Percentiles rank a stretch among this genome's conserved stretches.
These are phyloP conservation scores for Camponotus vicinus DNA, from an alignment of 1,140 invertebrate species.

Conservation along the genomic window DNA sequence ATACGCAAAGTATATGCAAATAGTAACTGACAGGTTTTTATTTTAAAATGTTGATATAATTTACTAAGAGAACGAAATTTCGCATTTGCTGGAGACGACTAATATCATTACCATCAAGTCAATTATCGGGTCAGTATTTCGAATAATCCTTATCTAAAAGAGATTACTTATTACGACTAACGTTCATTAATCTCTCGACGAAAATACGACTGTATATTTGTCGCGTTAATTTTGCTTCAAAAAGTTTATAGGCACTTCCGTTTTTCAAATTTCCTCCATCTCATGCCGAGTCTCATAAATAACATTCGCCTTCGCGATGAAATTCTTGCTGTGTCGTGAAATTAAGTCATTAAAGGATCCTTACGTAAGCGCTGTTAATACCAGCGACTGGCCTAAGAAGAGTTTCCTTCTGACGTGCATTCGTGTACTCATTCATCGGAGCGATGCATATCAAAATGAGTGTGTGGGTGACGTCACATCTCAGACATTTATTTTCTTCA, in stretches of 20 bases:
- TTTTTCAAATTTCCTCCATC: constrained; percentile 3
- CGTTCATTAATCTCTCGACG: not conserved
- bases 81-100: not conserved
- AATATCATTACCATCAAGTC: not conserved
- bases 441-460: not conserved
- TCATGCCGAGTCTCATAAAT: constrained; percentile 34
- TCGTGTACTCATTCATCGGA: constrained; percentile 21
- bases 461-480: constrained; percentile 37
- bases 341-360: constrained; percentile 16
- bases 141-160: not conserved
- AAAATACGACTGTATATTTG: not conserved
- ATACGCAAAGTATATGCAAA: not conserved
- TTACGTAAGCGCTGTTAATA: not conserved
- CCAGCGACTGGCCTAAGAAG: not conserved
- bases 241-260: not conserved
- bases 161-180: not conserved
- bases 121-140: not conserved
- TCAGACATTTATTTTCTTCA: constrained; percentile 34
- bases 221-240: not conserved
- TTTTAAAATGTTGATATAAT: constrained; percentile 25
- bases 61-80: not conserved
- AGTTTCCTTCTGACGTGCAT: constrained; percentile 37
- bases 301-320: constrained; percentile 29
- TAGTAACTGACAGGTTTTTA: not conserved
- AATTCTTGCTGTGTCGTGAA: constrained; percentile 15